Evolutionary conservation across 2,888 invertebrate genomes (phyloP).

Genomic region (Xylocampa areola): DNA sequence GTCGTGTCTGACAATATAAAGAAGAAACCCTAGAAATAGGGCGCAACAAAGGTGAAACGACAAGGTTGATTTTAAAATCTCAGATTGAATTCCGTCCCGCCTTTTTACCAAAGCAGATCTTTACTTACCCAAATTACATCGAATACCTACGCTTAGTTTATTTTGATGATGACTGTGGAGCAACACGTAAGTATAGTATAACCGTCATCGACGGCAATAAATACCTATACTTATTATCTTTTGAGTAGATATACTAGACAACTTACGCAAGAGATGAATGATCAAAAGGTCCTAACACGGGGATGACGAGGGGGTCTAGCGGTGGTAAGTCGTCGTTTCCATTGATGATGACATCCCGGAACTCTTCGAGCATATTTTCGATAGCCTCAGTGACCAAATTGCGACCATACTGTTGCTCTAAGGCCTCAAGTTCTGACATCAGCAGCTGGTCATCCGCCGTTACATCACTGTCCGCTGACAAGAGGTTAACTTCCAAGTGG

Average conservation of each 20-base stretch:
- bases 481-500: slow-evolving; percentile 42
- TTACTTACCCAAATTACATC: too few species aligned
- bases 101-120: too few species aligned
- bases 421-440: slow-evolving; percentile 25
- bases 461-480: slow-evolving; percentile 24
- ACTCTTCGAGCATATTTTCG: slow-evolving; percentile 58
- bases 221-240: too few species aligned
- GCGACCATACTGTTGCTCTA: slow-evolving; percentile 38
- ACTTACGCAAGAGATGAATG: slow-evolving; percentile 61
- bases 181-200: too few species aligned
- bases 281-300: slow-evolving; percentile 63
- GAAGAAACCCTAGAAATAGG: too few species aligned
- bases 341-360: slow-evolving; percentile 68
- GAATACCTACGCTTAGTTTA: too few species aligned
- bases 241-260: background rate
- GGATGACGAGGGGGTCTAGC: slow-evolving; percentile 67
- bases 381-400: slow-evolving; percentile 60
- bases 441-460: slow-evolving; percentile 42
- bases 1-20: too few species aligned
- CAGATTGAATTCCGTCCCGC: too few species aligned
- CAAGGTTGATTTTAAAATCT: too few species aligned
- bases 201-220: too few species aligned
- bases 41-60: too few species aligned
- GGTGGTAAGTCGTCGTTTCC: slow-evolving; percentile 71
- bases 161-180: too few species aligned